These are phyloP conservation scores for Distichodus sexfasciatus DNA, from an alignment of 2,797 vertebrate genomes.

Conservation along the genomic window DNA sequence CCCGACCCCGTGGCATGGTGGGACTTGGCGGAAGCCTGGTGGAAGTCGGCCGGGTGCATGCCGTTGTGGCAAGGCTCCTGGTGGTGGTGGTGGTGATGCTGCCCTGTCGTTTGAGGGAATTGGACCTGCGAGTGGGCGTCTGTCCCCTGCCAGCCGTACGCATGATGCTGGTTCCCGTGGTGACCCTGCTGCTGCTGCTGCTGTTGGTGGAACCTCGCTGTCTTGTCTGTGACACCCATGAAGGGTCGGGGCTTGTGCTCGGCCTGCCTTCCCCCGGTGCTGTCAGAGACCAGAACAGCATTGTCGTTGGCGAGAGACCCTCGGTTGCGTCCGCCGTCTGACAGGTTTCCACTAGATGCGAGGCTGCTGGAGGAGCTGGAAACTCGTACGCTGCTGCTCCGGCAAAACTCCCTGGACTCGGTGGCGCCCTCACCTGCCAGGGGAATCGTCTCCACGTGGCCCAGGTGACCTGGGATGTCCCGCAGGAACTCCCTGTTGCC, in stretches of 20 bases:
- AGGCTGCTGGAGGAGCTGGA: conserved; percentile 82
- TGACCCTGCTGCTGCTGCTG: conserved; percentile 46
- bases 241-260: conserved; percentile 92
- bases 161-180: conserved; percentile 30
- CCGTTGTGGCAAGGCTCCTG: conserved; percentile 74
- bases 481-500: conserved; percentile 50
- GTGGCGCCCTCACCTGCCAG: conserved; percentile 60
- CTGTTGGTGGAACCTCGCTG: conserved; percentile 84
- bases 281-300: conserved; percentile 49
- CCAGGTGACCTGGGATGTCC: conserved; percentile 55
- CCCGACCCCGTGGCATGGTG: neutral
- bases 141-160: conserved; percentile 77
- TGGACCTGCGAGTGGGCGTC: too few species aligned
- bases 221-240: conserved; percentile 97
- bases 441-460: conserved; percentile 62
- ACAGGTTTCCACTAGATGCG: conserved; percentile 78
- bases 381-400: conserved; percentile 71
- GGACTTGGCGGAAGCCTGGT: conserved; percentile 3
- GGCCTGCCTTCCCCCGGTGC: conserved; percentile 60
- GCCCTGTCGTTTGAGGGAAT: conserved; percentile 66
- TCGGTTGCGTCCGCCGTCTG: conserved; percentile 69
- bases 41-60: conserved; percentile 55
- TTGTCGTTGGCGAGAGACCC: conserved; percentile 55
- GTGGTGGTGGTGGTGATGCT: conserved; percentile 68
- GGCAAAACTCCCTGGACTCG: conserved; percentile 48